These are phyloP conservation scores for Scolanthus callimorphus DNA, from an alignment of 92 coral and sea anemone species.

Conservation along the genomic window DNA sequence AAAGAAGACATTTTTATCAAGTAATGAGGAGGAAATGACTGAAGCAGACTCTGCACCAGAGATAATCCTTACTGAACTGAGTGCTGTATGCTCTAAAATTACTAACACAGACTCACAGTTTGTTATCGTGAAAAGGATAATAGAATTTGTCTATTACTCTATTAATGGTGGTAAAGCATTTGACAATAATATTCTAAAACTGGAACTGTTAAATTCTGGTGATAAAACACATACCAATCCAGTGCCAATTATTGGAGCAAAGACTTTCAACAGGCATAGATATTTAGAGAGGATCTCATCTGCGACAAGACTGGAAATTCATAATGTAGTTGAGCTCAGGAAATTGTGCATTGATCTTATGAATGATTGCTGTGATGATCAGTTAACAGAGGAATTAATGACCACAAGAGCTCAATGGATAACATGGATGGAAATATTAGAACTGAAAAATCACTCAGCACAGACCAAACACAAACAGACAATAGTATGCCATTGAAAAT, in stretches of 20 bases:
- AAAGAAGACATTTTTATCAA: too few species aligned
- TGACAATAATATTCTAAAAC: too few species aligned
- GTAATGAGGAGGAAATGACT: too few species aligned
- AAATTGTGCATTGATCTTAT: background rate
- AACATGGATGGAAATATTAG: background rate
- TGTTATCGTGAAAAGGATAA: background rate
- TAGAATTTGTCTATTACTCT: background rate
- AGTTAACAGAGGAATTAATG: background rate
- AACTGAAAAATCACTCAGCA: background rate
- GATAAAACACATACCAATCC: background rate
- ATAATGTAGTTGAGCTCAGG: background rate
- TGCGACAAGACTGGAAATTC: background rate
- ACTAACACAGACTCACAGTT: background rate
- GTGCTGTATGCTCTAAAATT: background rate
- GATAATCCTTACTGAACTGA: too few species aligned
- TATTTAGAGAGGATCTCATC: background rate
- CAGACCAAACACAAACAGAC: background rate
- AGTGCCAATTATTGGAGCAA: too few species aligned
- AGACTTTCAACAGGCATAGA: background rate
- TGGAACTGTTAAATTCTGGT: too few species aligned
- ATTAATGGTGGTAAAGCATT: background rate
- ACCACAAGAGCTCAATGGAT: background rate
- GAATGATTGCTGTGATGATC: background rate
- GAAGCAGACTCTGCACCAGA: too few species aligned
- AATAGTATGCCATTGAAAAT: background rate